Evolutionary conservation across 2,113 vertebrate species (phyloP), one percentile per base, ranked within the genome.

Genomic region (Pristiophorus japonicus): DNA sequence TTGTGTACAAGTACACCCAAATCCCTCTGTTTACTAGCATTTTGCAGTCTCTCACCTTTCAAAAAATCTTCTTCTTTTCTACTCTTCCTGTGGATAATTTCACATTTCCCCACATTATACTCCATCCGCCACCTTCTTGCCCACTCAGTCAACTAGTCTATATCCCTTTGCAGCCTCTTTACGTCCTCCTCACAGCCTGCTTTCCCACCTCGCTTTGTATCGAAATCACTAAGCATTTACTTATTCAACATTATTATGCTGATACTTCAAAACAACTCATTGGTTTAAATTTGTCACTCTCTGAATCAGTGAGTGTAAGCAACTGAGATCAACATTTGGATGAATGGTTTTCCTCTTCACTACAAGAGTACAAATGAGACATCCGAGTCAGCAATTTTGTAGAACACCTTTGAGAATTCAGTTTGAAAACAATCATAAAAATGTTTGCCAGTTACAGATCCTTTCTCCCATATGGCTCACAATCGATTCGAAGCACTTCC

Each of bases 341-440:
- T 94, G 93, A 73, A 34, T 94, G 63, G 66, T 34, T 94, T 34
- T 70, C 22, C 45, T 51, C 24, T 45, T 70, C 66, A 92, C 38
- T n/a, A 63, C 3, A 38, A 90, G 30, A 38, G 6, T 92, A 38
- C 27, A 63, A n/a, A 63, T 14, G 93, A 70, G 65, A 93, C 55
- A 38, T 14, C 7, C n/a, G 18, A 66, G 62, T 34, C 93, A 94
- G 38, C 45, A 47, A 12, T 34, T 94, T 51, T 51, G 66, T 47
- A 47, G 66, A 47, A 94, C 24, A 51, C 42, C 66, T 65, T 94
- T 94, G 93, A 94, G 93, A 94, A 70, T 70, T 94, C 4, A 11
- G 66, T 70, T 67, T 47, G 45, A 34, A 70, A 51, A 30, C 4
- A 30, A 34, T 70, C 47, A 70, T 22, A 30, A n/a, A n/a, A n/a